A percentile compares a stretch with the other conserved stretches of the same genome.
Evolutionary conservation across 2,888 invertebrate species (phyloP).

Genomic region (Orchesella flavescens): DNA sequence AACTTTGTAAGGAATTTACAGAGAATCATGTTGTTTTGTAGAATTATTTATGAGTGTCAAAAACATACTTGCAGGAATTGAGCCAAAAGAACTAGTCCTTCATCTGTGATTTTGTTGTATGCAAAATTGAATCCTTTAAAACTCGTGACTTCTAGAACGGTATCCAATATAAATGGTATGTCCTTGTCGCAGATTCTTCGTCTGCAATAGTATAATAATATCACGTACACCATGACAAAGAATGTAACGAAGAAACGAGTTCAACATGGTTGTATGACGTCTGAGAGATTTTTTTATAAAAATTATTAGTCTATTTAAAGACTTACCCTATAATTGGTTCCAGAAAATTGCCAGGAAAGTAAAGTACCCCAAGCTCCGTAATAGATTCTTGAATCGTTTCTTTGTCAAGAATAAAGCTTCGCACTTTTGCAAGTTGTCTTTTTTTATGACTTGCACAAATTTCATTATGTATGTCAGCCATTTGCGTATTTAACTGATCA

Average conservation of each 20-base stretch:
- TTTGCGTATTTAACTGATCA: conserved; percentile 40
- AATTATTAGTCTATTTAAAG: no score
- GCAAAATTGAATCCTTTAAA: conserved; percentile 68
- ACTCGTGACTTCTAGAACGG: conserved; percentile 44
- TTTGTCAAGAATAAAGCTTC: conserved; percentile 41
- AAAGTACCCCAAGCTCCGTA: conserved; percentile 48
- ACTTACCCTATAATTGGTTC: conserved; percentile 57
- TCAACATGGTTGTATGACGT: no score
- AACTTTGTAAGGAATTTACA: no score
- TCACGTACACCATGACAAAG: neutral
- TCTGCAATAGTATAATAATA: conserved; percentile 41
- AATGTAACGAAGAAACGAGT: no score
- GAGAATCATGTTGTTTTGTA: neutral
- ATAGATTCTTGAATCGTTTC: conserved; percentile 39
- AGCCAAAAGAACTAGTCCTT: conserved; percentile 59
- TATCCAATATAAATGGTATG: conserved; percentile 54
- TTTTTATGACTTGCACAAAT: conserved; percentile 46
- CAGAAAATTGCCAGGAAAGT: conserved; percentile 63
- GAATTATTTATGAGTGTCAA: neutral
- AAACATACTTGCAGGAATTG: conserved; percentile 57
- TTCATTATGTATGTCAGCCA: conserved; percentile 36
- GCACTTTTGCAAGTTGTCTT: conserved; percentile 24
- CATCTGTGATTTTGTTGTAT: conserved; percentile 70
- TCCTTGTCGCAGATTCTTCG: conserved; percentile 66
- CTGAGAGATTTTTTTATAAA: no score